These are phyloP conservation scores for Cervus canadensis DNA, from an alignment of 2,113 vertebrate genomes.

Conservation along the genomic window DNA sequence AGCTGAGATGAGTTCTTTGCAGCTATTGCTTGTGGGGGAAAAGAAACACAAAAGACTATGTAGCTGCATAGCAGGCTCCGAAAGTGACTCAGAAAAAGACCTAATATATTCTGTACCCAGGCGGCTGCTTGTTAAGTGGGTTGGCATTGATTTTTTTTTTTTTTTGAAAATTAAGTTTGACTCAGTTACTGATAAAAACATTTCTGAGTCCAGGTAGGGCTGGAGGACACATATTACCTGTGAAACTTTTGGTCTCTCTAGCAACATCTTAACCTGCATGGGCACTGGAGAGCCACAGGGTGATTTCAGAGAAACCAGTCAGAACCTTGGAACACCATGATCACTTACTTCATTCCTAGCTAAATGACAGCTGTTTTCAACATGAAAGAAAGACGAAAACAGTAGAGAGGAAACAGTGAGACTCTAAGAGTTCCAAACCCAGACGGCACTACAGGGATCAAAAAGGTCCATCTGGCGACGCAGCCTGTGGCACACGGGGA, in stretches of 20 bases:
- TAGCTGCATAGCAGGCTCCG: background rate
- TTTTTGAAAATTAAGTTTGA: background rate
- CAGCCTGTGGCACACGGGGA: background rate
- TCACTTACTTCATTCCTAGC: constrained; percentile 2
- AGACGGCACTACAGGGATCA: background rate
- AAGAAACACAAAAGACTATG: background rate
- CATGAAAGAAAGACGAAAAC: background rate
- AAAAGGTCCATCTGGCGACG: background rate
- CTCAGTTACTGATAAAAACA: background rate
- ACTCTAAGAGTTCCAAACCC: background rate
- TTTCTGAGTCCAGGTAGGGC: background rate
- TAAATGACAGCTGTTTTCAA: constrained; percentile 21
- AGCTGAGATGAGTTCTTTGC: constrained; percentile 19
- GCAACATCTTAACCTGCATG: background rate
- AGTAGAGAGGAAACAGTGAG: background rate
- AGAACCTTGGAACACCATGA: constrained; percentile 32
- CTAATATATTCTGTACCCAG: background rate
- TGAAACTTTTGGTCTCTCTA: background rate
- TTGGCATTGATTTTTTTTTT: background rate
- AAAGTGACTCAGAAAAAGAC: constrained; percentile 3
- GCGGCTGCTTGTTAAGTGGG: background rate
- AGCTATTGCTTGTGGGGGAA: background rate
- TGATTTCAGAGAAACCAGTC: background rate
- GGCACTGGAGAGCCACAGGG: background rate
- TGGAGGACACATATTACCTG: background rate